Evolutionary conservation across 2,888 invertebrate genomes (phyloP).

Genomic region (Ormyrus rosae): DNA sequence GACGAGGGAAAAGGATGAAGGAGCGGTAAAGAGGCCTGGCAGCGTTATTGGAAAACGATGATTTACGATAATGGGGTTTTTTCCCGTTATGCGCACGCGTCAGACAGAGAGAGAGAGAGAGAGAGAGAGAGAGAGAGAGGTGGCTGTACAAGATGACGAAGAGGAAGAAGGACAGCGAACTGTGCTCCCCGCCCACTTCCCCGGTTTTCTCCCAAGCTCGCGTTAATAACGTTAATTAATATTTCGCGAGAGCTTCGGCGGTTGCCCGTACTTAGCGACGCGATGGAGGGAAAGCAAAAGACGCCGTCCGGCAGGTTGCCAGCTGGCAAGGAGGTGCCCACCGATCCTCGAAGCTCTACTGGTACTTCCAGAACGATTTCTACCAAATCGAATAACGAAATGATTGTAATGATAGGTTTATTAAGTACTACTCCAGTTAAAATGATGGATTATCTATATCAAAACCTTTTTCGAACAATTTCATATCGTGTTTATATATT

Average conservation of each 20-base stretch:
- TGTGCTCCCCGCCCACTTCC: constrained; percentile 39
- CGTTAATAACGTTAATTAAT: constrained; percentile 82
- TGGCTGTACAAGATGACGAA: no score
- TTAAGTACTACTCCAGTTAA: no score
- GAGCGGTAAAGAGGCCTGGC: constrained; percentile 72
- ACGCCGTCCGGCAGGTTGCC: constrained; percentile 70
- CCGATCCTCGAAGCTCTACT: no score
- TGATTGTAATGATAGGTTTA: no score
- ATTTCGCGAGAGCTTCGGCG: constrained; percentile 78
- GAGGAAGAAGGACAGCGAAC: not conserved
- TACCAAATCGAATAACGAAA: no score
- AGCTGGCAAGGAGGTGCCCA: constrained; percentile 66
- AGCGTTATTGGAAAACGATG: constrained; percentile 80
- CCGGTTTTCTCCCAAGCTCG: constrained; percentile 66
- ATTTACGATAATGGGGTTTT: constrained; percentile 79
- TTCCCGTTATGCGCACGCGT: constrained; percentile 54
- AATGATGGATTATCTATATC: no score
- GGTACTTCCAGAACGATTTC: no score
- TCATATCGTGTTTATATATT: no score
- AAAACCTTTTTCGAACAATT: no score
- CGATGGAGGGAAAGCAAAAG: constrained; percentile 51
- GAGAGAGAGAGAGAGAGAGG: constrained; percentile 5
- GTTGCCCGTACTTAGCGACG: constrained; percentile 65
- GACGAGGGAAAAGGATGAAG: constrained; percentile 19
- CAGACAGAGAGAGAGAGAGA: not conserved